phyloP scores from a whole-genome alignment of 1,140 invertebrate species.

The Panagrolaimus sp. region DNA sequence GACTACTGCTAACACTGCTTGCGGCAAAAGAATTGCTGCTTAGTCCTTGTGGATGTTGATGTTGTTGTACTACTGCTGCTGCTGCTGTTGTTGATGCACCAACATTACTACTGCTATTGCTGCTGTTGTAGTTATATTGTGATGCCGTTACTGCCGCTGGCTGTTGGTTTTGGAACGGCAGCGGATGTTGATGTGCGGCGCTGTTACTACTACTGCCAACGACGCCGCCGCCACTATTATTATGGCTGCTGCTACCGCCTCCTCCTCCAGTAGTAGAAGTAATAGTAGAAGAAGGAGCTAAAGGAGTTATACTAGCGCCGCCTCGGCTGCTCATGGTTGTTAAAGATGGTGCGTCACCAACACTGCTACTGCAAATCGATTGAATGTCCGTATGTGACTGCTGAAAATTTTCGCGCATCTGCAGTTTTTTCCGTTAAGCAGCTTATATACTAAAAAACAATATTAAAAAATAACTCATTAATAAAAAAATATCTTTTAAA shows the following conservation, averaged over 20 bases:
- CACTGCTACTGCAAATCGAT: conserved; percentile 6
- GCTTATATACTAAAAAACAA: too few relatives aligned
- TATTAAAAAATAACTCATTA: too few relatives aligned
- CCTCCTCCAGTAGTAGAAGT: conserved; percentile 5
- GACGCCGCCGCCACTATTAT: not conserved
- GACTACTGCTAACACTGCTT: conserved; percentile 10
- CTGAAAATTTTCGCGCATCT: conserved; percentile 12
- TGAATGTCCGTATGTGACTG: not conserved
- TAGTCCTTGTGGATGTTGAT: conserved; percentile 5
- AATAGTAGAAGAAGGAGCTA: too few relatives aligned
- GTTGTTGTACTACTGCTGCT: not conserved
- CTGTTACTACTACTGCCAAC: too few relatives aligned
- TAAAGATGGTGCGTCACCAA: not conserved
- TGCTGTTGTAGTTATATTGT: conserved; percentile 6
- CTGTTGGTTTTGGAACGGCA: conserved; percentile 11
- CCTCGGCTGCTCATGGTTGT: conserved; percentile 2
- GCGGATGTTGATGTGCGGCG: not conserved
- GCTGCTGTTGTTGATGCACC: not conserved
- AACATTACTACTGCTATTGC: not conserved
- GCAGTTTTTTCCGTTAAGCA: not conserved
- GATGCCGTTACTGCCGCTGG: conserved; percentile 7
- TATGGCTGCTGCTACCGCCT: conserved; percentile 2
- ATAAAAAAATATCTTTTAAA: too few relatives aligned
- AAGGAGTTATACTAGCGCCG: not conserved
- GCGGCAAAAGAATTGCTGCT: not conserved